Base-by-base conservation (phyloP, 2,113 vertebrate species). In the Trichomycterus rosablanca region DNA sequence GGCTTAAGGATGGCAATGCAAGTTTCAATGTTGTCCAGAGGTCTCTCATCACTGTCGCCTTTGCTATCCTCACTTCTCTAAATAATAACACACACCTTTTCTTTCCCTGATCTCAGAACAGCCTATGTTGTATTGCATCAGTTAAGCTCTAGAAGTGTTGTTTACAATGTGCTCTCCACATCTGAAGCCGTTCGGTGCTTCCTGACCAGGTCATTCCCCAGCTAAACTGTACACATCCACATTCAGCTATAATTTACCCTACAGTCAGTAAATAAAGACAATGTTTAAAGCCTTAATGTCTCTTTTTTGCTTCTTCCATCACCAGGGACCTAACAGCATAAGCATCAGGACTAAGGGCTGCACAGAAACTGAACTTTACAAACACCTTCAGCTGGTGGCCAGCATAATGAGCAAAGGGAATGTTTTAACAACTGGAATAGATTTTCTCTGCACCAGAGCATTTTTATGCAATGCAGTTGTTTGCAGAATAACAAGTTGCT, bases 371-470 rank as follows among this genome's bases (percentile, higher is more conserved):
- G 52, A 43, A 39, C 28, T 46, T 11, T 40, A 34, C 48, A 62
- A 46, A 63, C 23, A 12, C 48, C 23, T 46, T 62, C 34, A 43
- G 66, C 52, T 39, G 45, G 52, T 61, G 46, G 71, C 57, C 66
- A 52, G 40, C 71, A 58, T 26, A 52, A 66, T 23, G 71, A 73
- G 59, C 22, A 40, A 34, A 58, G 62, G 66, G 52, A 66, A 54
- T 69, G 62, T 73, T 73, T 73, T 66, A 26, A 69, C 71, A 73
- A 73, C 71, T 73, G 71, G 62, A 58, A 57, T 30, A 46, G 45
- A 66, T 73, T 73, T 69, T 57, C 23, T 28, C 40, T 46, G 15
- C 56, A 49, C 61, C 53, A n/a, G 66, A 66, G 46, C 32, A 50
- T 57, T 66, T 62, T 68, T 44, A 53, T 66, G n/a, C n/a, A n/a